Evolutionary conservation across 2,888 invertebrate species (phyloP).

Genomic region (Fragum sueziense): DNA sequence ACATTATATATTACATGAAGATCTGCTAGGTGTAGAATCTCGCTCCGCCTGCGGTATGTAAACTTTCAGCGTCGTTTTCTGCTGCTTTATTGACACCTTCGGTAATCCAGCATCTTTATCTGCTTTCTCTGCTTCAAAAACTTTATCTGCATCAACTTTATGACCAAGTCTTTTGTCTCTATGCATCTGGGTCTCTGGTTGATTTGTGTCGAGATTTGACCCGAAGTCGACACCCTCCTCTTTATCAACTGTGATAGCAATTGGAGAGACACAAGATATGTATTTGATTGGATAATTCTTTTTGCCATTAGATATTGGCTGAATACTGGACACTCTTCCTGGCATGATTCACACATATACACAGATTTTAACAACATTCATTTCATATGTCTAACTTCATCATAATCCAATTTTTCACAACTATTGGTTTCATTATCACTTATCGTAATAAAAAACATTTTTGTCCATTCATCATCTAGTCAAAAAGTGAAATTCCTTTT

Average conservation of each 20-base stretch:
- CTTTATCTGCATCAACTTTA: slow-evolving; percentile 50
- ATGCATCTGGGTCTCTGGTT: slow-evolving; percentile 61
- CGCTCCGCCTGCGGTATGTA: slow-evolving; percentile 58
- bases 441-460: too few species aligned
- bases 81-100: slow-evolving; percentile 31
- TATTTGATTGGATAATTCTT: not conserved
- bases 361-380: not conserved
- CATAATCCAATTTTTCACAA: too few species aligned
- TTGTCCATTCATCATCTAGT: too few species aligned
- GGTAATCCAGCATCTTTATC: slow-evolving; percentile 45
- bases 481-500: too few species aligned
- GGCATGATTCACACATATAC: not conserved
- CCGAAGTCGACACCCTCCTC: slow-evolving; percentile 26
- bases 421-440: too few species aligned
- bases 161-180: slow-evolving; percentile 54
- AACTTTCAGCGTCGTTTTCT: slow-evolving; percentile 50
- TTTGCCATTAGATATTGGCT: not conserved
- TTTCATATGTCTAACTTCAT: not conserved
- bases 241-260: slow-evolving; percentile 18
- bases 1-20: slow-evolving; percentile 48
- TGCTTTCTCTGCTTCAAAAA: slow-evolving; percentile 47
- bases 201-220: slow-evolving; percentile 43
- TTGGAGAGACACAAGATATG: slow-evolving; percentile 13
- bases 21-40: slow-evolving; percentile 46
- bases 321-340: not conserved